Evolutionary conservation across 2,888 invertebrate species (phyloP).

Genomic region (Perdita meconis): DNA sequence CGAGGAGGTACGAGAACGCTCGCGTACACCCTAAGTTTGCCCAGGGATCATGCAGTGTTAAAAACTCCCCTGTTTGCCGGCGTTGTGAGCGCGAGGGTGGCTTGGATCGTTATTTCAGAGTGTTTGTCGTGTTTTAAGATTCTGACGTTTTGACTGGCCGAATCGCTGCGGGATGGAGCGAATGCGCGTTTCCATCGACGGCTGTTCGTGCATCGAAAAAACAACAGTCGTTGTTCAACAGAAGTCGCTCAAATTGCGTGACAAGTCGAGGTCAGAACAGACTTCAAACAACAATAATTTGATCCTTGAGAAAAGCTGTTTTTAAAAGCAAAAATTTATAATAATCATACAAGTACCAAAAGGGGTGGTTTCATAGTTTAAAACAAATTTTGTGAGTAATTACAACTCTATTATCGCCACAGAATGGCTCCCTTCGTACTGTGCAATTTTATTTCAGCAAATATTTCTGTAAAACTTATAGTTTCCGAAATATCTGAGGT

Average conservation of each 20-base stretch:
- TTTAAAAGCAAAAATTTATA: background rate
- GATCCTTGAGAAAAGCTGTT: background rate
- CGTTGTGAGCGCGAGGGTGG: slow-evolving; percentile 77
- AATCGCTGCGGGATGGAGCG: slow-evolving; percentile 64
- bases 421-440: too few relatives aligned
- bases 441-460: too few relatives aligned
- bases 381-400: too few relatives aligned
- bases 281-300: background rate
- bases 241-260: background rate
- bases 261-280: background rate
- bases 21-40: slow-evolving; percentile 79
- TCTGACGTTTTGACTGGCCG: slow-evolving; percentile 83
- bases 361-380: too few relatives aligned
- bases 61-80: slow-evolving; percentile 84
- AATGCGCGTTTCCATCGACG: slow-evolving; percentile 36
- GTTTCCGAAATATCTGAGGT: too few relatives aligned
- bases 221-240: background rate
- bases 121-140: slow-evolving; percentile 84
- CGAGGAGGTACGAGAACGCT: slow-evolving; percentile 65
- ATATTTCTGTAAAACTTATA: too few relatives aligned
- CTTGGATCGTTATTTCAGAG: slow-evolving; percentile 83
- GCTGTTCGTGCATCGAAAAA: background rate
- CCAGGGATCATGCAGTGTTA: slow-evolving; percentile 84
- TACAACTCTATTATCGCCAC: too few relatives aligned
- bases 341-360: too few relatives aligned